These are phyloP conservation scores for Terrapene triunguis DNA, from an alignment of 2,113 vertebrate species.

Conservation along the genomic window DNA sequence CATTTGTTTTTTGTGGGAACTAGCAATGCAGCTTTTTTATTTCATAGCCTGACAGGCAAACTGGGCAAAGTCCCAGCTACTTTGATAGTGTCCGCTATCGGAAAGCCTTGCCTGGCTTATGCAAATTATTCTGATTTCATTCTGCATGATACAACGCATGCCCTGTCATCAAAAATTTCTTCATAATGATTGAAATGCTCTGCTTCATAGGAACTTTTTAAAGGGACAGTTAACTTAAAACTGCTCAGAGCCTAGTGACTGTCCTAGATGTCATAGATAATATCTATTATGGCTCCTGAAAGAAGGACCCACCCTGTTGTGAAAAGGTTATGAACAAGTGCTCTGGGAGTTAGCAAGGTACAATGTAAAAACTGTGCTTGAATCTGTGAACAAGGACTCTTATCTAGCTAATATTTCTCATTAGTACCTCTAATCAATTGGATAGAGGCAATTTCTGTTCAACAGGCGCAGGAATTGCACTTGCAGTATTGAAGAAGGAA, in stretches of 20 bases:
- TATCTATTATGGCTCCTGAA: background rate
- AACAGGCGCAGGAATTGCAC: background rate
- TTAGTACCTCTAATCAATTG: background rate
- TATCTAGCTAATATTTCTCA: background rate
- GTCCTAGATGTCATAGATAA: background rate
- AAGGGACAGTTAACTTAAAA: background rate
- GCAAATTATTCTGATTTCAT: background rate
- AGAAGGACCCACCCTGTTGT: background rate
- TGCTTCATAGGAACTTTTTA: background rate
- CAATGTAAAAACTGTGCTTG: background rate
- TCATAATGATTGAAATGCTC: background rate
- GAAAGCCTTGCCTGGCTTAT: slow-evolving; percentile 8
- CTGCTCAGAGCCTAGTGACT: background rate
- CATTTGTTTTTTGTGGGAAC: background rate
- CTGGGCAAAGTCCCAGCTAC: background rate
- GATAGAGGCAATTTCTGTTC: background rate
- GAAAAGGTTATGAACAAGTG: background rate
- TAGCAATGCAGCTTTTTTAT: slow-evolving; percentile 1
- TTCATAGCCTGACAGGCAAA: background rate
- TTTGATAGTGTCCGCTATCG: background rate
- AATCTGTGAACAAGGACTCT: background rate
- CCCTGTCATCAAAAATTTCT: background rate
- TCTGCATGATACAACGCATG: background rate
- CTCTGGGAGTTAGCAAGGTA: background rate
- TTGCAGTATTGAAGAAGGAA: background rate